Percentiles rank a stretch among this genome's conserved stretches.
Conservation (phyloP, 2,888 invertebrate genomes). For the Dyspetes luteomarginatus region DNA sequence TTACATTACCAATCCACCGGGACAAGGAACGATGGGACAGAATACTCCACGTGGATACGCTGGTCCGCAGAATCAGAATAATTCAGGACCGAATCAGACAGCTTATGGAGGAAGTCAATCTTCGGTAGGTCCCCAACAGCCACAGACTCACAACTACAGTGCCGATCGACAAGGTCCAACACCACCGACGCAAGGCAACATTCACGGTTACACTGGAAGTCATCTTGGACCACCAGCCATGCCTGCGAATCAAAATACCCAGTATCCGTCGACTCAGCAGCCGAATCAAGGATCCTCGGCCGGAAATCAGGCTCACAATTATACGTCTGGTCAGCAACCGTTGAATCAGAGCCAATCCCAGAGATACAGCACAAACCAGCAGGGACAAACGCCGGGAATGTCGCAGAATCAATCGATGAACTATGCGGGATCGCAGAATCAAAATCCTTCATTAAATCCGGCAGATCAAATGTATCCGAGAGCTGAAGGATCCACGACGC, state of each 20-base stretch:
- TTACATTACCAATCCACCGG: conserved; percentile 58
- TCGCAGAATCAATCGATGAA: conserved; percentile 50
- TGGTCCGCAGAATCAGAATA: conserved; percentile 67
- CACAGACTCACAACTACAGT: conserved; percentile 71
- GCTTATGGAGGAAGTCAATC: conserved; percentile 70
- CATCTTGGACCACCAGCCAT: conserved; percentile 69
- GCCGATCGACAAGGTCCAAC: conserved; percentile 70
- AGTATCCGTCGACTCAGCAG: conserved; percentile 56
- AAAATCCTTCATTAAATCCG: conserved; percentile 60
- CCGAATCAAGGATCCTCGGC: conserved; percentile 57
- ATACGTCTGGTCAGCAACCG: conserved; percentile 59
- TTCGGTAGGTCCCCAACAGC: conserved; percentile 51
- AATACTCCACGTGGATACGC: conserved; percentile 76
- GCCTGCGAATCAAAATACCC: conserved; percentile 55
- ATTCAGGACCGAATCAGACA: conserved; percentile 40
- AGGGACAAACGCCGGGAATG: conserved; percentile 32
- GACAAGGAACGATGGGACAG: conserved; percentile 69
- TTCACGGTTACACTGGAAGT: conserved; percentile 71
- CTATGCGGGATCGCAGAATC: conserved; percentile 41
- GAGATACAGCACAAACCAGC: conserved; percentile 54
- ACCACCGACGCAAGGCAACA: conserved; percentile 68
- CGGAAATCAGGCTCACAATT: conserved; percentile 53
- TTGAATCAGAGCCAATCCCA: conserved; percentile 55
- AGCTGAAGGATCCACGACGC: conserved; percentile 70
- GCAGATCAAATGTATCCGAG: conserved; percentile 74